Evolutionary conservation across 2,888 invertebrate species (phyloP), one percentile per base, ranked within the genome.

Genomic region (Rhingia campestris): DNA sequence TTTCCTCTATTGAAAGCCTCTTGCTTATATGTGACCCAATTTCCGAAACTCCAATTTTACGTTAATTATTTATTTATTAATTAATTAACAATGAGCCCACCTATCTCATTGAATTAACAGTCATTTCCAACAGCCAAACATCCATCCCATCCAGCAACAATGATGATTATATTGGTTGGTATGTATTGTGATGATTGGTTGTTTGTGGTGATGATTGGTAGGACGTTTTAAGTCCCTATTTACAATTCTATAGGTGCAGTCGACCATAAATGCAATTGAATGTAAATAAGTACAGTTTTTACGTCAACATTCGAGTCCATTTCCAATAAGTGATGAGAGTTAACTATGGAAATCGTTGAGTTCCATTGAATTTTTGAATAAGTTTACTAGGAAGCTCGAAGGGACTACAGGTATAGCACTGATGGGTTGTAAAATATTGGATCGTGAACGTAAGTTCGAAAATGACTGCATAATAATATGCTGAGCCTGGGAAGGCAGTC

Each of bases 21-120:
- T 37, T 53, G 39, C 54, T 47, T 54, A 45, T 77, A 63, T 51
- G 72, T 79, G 72, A 79, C 66, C 79, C 54, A 79, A 66, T 67
- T 73, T 53, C 66, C 14, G 47, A 54, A 61, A 77, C 49, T 72
- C 66, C 47, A 67, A 79, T 73, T 54, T 72, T 6, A 33, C 61
- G 59, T 73, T 73, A 80, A 80, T 80, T 80, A 61, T 43, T 49
- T 47, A 80, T 53, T 72, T 64, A 79, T 53, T 54, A 35, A 53
- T 67, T 67, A 69, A 73, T 67, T 61, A 61, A 73, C 73, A 73
- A 41, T 67, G 54, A 45, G 32, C 22, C 58, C 12, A 45, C 41
- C 14, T 12, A 63, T 43, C 33, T 49, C 43, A 33, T 54, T 61
- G 43, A 56, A 51, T n/a, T 49, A 39, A 37, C 22, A 37, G 14